Evolutionary conservation across 2,113 vertebrate species (phyloP).

Genomic region (Martes martes): DNA sequence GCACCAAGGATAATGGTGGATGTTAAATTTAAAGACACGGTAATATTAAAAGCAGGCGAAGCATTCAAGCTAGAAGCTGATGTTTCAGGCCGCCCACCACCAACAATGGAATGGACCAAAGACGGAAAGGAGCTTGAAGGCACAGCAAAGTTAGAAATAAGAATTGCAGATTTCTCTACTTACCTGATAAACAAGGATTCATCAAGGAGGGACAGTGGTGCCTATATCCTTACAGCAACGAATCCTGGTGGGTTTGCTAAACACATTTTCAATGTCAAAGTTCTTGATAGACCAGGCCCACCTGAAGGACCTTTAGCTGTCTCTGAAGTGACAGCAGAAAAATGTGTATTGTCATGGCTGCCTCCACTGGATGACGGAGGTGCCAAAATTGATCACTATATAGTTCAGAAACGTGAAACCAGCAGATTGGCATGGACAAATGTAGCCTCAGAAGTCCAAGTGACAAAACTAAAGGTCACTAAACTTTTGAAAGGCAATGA

Average conservation of each 20-base stretch:
- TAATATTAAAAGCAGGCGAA: constrained; percentile 95
- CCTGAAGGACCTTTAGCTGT: constrained; percentile 92
- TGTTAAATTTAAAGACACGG: constrained; percentile 92
- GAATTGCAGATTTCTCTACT: constrained; percentile 92
- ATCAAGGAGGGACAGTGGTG: constrained; percentile 92
- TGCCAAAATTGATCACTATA: constrained; percentile 93
- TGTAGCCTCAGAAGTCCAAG: constrained; percentile 89
- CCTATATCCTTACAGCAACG: constrained; percentile 93
- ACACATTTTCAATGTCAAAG: constrained; percentile 96
- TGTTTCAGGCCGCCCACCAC: constrained; percentile 93
- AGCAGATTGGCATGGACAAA: constrained; percentile 97
- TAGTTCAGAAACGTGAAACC: constrained; percentile 98
- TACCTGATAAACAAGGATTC: constrained; percentile 94
- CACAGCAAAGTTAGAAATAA: constrained; percentile 92
- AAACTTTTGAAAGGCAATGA: constrained; percentile 98
- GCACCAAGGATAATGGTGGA: constrained; percentile 97
- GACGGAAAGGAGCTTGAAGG: constrained; percentile 95
- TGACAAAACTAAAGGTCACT: constrained; percentile 91
- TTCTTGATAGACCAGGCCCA: constrained; percentile 96
- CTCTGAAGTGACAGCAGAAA: constrained; percentile 92
- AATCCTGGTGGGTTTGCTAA: constrained; percentile 97
- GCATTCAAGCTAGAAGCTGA: constrained; percentile 96
- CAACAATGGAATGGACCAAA: constrained; percentile 96
- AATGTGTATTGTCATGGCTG: constrained; percentile 93
- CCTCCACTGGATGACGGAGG: constrained; percentile 95